phyloP scores from a whole-genome alignment of 2,888 invertebrate species.

The Biston betularia region DNA sequence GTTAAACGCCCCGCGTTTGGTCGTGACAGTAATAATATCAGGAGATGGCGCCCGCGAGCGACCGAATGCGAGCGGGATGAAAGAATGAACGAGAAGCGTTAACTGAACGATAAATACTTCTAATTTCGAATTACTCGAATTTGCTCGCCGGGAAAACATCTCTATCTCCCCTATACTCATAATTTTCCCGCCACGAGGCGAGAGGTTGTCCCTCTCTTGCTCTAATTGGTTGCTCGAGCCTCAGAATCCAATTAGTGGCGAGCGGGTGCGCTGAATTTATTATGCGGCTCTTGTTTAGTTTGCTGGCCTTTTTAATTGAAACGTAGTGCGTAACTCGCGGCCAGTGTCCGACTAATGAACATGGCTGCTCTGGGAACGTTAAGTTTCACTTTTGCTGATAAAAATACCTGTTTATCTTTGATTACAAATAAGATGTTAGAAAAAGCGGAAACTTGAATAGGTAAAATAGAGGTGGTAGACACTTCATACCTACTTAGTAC shows the following conservation, averaged over 20 bases:
- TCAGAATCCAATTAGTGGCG: constrained; percentile 78
- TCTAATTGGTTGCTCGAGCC: constrained; percentile 76
- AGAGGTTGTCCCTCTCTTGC: constrained; percentile 61
- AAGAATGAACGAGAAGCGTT: constrained; percentile 36
- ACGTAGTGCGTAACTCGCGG: constrained; percentile 73
- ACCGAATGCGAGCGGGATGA: constrained; percentile 28
- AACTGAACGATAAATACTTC: constrained; percentile 36
- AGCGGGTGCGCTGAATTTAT: constrained; percentile 75
- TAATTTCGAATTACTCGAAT: constrained; percentile 31
- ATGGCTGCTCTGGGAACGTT: constrained; percentile 54
- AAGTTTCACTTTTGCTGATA: constrained; percentile 44
- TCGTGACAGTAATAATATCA: constrained; percentile 66
- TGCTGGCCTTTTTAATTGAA: constrained; percentile 77
- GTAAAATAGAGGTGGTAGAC: too few relatives aligned
- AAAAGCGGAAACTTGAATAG: neutral
- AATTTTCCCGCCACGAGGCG: constrained; percentile 35
- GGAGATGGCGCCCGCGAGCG: constrained; percentile 42
- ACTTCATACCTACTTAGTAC: too few relatives aligned
- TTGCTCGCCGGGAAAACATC: constrained; percentile 42
- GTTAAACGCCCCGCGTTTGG: constrained; percentile 67
- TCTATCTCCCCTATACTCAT: constrained; percentile 44
- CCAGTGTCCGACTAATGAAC: constrained; percentile 59
- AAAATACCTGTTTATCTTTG: constrained; percentile 31
- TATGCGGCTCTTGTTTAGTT: constrained; percentile 75
- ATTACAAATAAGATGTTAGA: constrained; percentile 15